Conservation (phyloP, 2,888 invertebrate genomes). For the Silvanus unidentatus region DNA sequence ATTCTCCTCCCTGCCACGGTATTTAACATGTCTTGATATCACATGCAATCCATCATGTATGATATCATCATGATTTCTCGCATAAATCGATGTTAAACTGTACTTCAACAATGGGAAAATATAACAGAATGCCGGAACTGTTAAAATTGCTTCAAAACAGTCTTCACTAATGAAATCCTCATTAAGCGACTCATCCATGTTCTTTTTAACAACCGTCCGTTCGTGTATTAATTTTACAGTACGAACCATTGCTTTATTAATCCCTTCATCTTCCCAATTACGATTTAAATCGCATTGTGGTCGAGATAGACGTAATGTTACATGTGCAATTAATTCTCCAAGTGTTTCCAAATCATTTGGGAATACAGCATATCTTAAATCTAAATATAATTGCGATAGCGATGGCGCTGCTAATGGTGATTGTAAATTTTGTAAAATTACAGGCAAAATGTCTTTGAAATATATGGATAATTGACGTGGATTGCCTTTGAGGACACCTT, state of each 20-base stretch:
- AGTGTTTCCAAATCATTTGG: constrained; percentile 44
- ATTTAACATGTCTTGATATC: constrained; percentile 67
- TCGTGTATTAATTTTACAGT: constrained; percentile 56
- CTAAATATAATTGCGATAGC: constrained; percentile 55
- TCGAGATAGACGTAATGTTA: constrained; percentile 67
- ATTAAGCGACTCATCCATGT: constrained; percentile 17
- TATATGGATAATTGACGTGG: constrained; percentile 49
- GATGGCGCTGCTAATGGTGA: constrained; percentile 74
- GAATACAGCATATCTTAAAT: constrained; percentile 56
- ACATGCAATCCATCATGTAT: constrained; percentile 59
- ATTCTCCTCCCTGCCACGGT: constrained; percentile 46
- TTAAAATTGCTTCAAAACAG: constrained; percentile 18
- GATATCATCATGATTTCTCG: constrained; percentile 51
- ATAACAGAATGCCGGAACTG: constrained; percentile 76
- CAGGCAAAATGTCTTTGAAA: constrained; percentile 53
- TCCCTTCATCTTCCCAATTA: constrained; percentile 69
- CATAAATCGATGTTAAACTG: constrained; percentile 48
- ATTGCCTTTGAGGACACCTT: constrained; percentile 52
- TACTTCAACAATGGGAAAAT: constrained; percentile 71
- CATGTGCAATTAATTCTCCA: constrained; percentile 60
- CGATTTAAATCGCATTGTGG: constrained; percentile 76
- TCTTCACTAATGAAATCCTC: constrained; percentile 1
- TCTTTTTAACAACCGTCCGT: constrained; percentile 45
- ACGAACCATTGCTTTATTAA: constrained; percentile 57
- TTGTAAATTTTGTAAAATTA: constrained; percentile 58